These are phyloP conservation scores for Drosophila anceps DNA, from an alignment of 2,888 invertebrate genomes.

Conservation along the genomic window DNA sequence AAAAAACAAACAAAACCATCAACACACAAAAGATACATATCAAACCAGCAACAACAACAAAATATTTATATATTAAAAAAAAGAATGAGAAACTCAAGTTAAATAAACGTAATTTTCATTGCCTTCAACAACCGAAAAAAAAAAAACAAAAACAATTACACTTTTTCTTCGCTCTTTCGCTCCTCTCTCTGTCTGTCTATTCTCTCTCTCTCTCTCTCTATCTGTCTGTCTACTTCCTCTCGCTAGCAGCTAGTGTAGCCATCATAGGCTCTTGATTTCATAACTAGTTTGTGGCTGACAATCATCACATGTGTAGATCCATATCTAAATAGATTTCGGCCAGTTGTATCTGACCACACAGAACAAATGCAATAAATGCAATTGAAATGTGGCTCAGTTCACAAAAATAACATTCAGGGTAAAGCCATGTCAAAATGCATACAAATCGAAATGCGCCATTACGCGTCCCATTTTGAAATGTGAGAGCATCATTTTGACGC, in stretches of 20 bases:
- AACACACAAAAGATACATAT: constrained; percentile 18
- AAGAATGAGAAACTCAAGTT: constrained; percentile 38
- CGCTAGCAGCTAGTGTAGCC: constrained; percentile 30
- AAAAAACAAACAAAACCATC: constrained; percentile 16
- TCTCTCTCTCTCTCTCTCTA: constrained; percentile 34
- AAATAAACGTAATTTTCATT: constrained; percentile 64
- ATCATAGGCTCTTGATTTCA: constrained; percentile 40
- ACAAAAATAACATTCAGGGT: constrained; percentile 37
- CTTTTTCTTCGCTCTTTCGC: constrained; percentile 53
- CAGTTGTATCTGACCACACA: not conserved
- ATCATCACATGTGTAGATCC: constrained; percentile 30
- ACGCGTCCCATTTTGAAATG: constrained; percentile 29
- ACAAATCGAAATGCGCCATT: constrained; percentile 48
- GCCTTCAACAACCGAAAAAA: constrained; percentile 45
- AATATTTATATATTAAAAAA: constrained; percentile 8
- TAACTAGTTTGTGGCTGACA: constrained; percentile 47
- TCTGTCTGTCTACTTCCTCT: constrained; percentile 14
- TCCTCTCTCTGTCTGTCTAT: constrained; percentile 21
- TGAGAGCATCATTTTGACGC: constrained; percentile 32
- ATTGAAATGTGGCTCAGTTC: constrained; percentile 14
- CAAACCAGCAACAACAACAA: constrained; percentile 4
- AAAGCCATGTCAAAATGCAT: constrained; percentile 30
- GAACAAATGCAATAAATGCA: constrained; percentile 11
- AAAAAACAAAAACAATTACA: constrained; percentile 41
- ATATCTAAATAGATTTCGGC: constrained; percentile 1